Evolutionary conservation across 2,113 vertebrate genomes (phyloP).

Genomic region (Butastur rufipennis): DNA sequence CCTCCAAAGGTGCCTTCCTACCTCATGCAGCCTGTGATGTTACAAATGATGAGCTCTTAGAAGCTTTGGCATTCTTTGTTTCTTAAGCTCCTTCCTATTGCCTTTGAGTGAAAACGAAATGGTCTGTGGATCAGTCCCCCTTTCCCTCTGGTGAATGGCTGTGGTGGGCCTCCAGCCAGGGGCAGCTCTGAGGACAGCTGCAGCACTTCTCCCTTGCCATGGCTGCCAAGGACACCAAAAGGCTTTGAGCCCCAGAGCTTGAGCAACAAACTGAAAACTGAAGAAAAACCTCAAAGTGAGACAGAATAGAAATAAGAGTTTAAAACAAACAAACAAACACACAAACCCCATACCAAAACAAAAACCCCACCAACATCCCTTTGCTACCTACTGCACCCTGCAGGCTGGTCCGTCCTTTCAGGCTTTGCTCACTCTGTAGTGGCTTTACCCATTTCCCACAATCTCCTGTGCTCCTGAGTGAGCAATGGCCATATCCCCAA

Average conservation of each 20-base stretch:
- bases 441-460: background rate
- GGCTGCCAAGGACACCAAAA: background rate
- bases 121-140: accelerated
- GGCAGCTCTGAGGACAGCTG: background rate
- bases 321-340: background rate
- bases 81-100: background rate
- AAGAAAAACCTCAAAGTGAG: background rate
- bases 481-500: background rate
- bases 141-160: background rate
- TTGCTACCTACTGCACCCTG: background rate
- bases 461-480: background rate
- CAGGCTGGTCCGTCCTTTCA: background rate
- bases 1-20: background rate
- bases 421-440: background rate
- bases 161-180: background rate
- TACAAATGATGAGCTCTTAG: background rate
- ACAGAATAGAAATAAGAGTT: background rate
- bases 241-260: background rate
- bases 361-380: background rate
- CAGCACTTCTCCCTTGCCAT: background rate
- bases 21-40: background rate
- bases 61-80: background rate
- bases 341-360: background rate
- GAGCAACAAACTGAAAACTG: background rate
- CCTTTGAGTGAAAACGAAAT: background rate